Conservation (phyloP, 1,140 invertebrate species). For the Ceratina japonica region DNA sequence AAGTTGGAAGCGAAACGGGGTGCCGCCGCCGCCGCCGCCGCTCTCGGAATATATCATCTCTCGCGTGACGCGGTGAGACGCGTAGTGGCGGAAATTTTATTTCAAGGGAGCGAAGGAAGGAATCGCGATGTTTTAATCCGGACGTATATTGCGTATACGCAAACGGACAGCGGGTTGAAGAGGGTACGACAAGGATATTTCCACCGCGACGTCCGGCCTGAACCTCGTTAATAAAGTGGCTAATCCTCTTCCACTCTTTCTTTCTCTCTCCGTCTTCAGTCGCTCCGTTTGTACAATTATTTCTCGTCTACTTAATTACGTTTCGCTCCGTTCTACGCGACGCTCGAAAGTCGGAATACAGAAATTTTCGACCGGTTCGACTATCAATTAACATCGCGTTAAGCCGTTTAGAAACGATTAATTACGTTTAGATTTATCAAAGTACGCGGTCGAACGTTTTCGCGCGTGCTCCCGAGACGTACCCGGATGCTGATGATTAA, state of each 20-base stretch:
- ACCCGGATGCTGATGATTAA: constrained; percentile 19
- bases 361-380: neutral
- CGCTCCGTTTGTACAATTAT: neutral
- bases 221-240: constrained; percentile 22
- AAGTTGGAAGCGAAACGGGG: neutral
- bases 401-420: constrained; percentile 22
- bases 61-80: neutral
- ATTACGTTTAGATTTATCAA: constrained; percentile 29
- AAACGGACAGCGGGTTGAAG: constrained; percentile 29
- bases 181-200: constrained; percentile 25
- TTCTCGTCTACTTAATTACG: neutral
- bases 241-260: constrained; percentile 6
- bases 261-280: neutral
- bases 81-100: constrained; percentile 22
- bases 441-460: constrained; percentile 27
- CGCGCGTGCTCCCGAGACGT: constrained; percentile 1
- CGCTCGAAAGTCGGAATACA: no score
- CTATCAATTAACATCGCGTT: constrained; percentile 11
- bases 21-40: no score
- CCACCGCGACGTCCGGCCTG: neutral
- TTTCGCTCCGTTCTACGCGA: no score
- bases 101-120: constrained; percentile 26
- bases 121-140: constrained; percentile 39
- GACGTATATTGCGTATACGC: constrained; percentile 28
- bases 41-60: neutral